Conservation (phyloP, 2,113 vertebrate genomes). For the Nettapus auritus region DNA sequence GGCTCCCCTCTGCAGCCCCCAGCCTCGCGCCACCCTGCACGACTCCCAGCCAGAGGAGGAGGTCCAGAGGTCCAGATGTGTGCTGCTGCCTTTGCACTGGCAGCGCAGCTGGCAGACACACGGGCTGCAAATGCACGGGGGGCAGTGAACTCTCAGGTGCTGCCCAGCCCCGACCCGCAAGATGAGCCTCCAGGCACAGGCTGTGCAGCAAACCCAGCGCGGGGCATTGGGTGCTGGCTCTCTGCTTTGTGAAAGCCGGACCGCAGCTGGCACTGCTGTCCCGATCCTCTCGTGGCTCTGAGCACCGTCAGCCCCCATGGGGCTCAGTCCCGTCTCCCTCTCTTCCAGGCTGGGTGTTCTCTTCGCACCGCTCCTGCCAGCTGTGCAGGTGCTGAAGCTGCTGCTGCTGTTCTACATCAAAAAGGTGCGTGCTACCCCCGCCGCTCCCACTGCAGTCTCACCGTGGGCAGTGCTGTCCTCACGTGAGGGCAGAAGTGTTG, state of each 20-base stretch:
- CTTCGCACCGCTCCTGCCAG: slow-evolving; percentile 87
- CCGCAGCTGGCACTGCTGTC: accelerated
- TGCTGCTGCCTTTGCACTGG: neutral
- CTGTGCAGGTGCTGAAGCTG: slow-evolving; percentile 87
- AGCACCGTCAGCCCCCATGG: accelerated
- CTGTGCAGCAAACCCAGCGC: neutral
- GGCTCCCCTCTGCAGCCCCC: neutral
- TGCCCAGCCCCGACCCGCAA: neutral
- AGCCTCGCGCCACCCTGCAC: accelerated
- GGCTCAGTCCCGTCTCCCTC: neutral
- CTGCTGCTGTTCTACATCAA: slow-evolving; percentile 91
- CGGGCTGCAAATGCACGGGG: accelerated
- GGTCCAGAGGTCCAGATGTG: accelerated
- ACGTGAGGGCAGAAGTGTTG: neutral
- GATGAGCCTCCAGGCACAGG: neutral
- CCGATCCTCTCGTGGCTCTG: neutral
- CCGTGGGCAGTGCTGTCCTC: accelerated
- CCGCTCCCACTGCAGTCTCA: accelerated
- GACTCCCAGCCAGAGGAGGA: neutral
- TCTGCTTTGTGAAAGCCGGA: accelerated
- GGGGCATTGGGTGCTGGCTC: accelerated
- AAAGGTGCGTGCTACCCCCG: slow-evolving; percentile 76
- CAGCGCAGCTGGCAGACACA: neutral
- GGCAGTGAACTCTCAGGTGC: neutral
- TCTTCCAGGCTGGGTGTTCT: slow-evolving; percentile 86